Base-by-base conservation (phyloP, 2,797 vertebrate genomes). In the Schizothorax lantsangensis region DNA sequence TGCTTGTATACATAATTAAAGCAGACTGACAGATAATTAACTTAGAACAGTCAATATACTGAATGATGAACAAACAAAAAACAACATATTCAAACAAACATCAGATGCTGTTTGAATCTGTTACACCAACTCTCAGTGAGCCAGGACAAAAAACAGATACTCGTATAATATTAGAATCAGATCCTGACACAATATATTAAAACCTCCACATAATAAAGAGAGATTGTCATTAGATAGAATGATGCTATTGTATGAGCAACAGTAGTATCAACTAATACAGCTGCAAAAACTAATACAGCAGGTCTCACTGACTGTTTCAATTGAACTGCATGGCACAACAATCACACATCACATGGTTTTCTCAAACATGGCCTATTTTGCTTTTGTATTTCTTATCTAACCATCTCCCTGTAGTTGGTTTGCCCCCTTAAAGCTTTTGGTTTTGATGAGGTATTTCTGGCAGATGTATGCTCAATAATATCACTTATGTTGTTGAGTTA, bases 81-180 rank as follows among this genome's bases (percentile, higher is more conserved):
- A 40, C 38, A 33, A 52, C 66, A 71, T 69, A 52, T 71, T 82
- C 33, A 54, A 81, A 66, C n/a, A 66, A 49, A 71, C 33, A 54
- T 26, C 68, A 81, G 12, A 36, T 9, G 21, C 33, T 23, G 12
- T 38, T 57, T 54, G 43, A n/a, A 72, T 40, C 40, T 72, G n/a
- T 26, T 43, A 6, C 11, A 72, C 12, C 68, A 71, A 71, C 36
- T 40, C 68, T 40, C 33, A 40, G 21, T 23, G 40, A 26, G 23
- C 23, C 23, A 64, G 26, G 12, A 72, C 40, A 68, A 23, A 40
- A 8, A 73, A 73, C 12, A 73, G n/a, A 5, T 4, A 38, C 30
- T 36, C 4, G 8, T 17, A 66, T 72, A 10, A 38, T 10, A 69
- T 11, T 19, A 71, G 19, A 5, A 9, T 69, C 19, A 38, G 38